Conservation (phyloP, 2,888 invertebrate species). For the Abrostola tripartita region DNA sequence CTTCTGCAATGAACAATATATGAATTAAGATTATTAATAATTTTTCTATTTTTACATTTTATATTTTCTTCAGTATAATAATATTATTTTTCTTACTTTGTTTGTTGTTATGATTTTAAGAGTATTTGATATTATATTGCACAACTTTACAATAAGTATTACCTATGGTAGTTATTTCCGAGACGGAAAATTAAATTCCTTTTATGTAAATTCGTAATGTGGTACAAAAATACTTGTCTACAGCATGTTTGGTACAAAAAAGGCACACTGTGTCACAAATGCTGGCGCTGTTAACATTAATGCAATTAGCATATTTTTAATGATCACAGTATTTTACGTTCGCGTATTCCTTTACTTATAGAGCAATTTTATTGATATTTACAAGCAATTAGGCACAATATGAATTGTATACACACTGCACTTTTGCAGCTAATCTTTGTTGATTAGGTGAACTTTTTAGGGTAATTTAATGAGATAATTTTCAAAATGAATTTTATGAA, state of each 20-base stretch:
- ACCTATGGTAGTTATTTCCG: not conserved
- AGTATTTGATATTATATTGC: slow-evolving; percentile 3
- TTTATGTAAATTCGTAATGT: not conserved
- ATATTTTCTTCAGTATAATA: not conserved
- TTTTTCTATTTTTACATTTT: slow-evolving; percentile 19
- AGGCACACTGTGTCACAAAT: not conserved
- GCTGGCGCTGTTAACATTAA: not conserved
- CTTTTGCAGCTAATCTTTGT: not conserved
- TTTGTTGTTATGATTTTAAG: not conserved
- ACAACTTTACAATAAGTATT: slow-evolving; percentile 4
- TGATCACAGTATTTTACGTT: not conserved
- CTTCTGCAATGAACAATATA: slow-evolving; percentile 36
- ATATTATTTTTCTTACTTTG: not conserved
- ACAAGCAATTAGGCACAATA: slow-evolving; percentile 1
- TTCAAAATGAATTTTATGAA: no score
- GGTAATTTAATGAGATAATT: no score
- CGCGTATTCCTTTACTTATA: not conserved
- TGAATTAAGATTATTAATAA: slow-evolving; percentile 16
- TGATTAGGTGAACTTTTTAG: no score
- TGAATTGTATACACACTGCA: not conserved
- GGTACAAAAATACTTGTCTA: not conserved
- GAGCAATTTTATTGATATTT: slow-evolving; percentile 6
- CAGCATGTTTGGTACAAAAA: not conserved
- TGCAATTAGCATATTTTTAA: not conserved
- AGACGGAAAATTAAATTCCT: not conserved